A percentile compares a stretch with the other conserved stretches of the same genome.
Evolutionary conservation across 2,113 vertebrate species (phyloP).

Genomic region (Bettongia penicillata): DNA sequence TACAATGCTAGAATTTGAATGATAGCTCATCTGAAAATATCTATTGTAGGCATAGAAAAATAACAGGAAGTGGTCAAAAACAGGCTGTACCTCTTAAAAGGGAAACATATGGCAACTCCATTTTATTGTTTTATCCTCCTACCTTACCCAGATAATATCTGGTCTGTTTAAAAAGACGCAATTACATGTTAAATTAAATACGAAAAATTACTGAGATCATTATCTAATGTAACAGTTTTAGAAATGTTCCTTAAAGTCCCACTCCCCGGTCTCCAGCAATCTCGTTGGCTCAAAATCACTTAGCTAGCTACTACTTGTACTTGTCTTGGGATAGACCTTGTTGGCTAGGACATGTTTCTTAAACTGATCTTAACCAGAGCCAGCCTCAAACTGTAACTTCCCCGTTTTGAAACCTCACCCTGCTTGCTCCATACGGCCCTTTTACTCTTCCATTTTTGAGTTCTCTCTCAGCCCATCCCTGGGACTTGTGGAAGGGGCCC

Average conservation of each 20-base stretch:
- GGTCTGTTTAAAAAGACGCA: neutral
- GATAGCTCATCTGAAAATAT: neutral
- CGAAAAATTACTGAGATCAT: neutral
- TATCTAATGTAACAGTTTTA: neutral
- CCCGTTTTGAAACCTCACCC: neutral
- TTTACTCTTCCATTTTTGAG: slow-evolving; percentile 8
- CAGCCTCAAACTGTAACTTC: neutral
- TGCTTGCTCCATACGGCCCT: neutral
- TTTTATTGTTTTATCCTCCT: neutral
- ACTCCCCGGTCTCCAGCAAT: neutral
- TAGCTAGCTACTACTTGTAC: neutral
- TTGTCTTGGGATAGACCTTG: neutral
- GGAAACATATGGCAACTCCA: neutral
- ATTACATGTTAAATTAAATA: neutral
- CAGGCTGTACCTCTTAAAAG: no score
- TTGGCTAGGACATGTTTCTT: neutral
- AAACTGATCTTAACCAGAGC: neutral
- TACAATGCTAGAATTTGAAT: neutral
- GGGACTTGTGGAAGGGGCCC: slow-evolving; percentile 44
- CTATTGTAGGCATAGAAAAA: neutral
- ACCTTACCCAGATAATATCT: neutral
- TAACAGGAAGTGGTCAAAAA: neutral
- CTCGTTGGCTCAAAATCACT: neutral
- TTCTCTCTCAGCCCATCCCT: slow-evolving; percentile 26
- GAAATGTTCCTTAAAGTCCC: neutral